Conservation (phyloP, 2,113 vertebrate species). For the Hippolais icterina region DNA sequence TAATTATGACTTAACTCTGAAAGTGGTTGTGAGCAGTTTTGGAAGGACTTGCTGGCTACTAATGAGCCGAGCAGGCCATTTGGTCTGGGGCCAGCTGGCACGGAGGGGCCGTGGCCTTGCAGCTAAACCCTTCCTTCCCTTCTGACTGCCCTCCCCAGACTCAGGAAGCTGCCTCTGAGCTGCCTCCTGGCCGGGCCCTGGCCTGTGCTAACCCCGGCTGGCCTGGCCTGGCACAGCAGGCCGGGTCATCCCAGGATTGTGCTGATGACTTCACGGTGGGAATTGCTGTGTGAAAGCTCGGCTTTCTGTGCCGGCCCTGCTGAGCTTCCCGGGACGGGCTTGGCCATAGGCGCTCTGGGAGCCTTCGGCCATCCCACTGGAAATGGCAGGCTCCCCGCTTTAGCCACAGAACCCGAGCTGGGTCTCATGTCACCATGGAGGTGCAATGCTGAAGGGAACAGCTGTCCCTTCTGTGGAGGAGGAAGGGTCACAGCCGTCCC, state of each 20-base stretch:
- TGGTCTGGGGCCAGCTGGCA: neutral
- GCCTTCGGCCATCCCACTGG: neutral
- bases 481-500: neutral
- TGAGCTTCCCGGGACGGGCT: neutral
- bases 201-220: neutral
- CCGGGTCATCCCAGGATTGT: neutral
- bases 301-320: neutral
- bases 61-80: neutral
- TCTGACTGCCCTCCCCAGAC: neutral
- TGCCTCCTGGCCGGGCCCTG: neutral
- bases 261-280: neutral
- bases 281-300: neutral
- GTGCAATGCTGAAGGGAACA: neutral
- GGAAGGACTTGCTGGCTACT: neutral
- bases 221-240: neutral
- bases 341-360: fast-evolving
- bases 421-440: neutral
- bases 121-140: neutral
- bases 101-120: neutral
- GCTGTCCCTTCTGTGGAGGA: neutral
- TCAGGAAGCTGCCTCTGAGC: neutral
- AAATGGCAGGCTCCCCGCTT: neutral
- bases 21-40: neutral
- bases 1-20: neutral
- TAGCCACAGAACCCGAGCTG: neutral